Conservation (phyloP, 2,888 invertebrate species). For the Hypercompe scribonia region DNA sequence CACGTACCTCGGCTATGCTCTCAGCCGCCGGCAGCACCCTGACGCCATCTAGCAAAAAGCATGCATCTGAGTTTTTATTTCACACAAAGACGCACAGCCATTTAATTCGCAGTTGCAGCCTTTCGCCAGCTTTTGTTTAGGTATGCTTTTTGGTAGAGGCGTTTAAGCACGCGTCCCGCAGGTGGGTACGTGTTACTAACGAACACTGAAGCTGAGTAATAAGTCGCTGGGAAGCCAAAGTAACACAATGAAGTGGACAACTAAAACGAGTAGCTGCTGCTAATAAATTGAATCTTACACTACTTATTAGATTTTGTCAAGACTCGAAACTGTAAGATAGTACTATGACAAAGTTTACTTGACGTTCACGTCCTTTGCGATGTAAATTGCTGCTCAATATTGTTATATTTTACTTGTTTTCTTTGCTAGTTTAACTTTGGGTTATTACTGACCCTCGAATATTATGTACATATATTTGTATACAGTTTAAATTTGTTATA, state of each 20-base stretch:
- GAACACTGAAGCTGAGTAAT: neutral
- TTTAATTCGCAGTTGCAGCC: constrained; percentile 74
- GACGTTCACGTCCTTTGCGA: constrained; percentile 10
- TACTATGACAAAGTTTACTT: constrained; percentile 1
- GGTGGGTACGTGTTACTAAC: neutral
- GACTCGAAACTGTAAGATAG: neutral
- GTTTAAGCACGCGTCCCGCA: neutral
- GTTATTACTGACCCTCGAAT: neutral
- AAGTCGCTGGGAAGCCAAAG: constrained; percentile 14
- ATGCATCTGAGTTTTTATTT: constrained; percentile 68
- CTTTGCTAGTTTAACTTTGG: neutral
- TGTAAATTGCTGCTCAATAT: constrained; percentile 17
- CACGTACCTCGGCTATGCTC: constrained; percentile 53
- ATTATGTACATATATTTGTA: neutral
- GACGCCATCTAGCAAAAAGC: constrained; percentile 78
- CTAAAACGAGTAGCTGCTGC: neutral
- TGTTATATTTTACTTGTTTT: neutral
- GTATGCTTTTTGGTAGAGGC: constrained; percentile 70
- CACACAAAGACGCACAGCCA: constrained; percentile 71
- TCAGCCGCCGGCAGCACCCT: constrained; percentile 37
- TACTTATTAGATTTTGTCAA: neutral
- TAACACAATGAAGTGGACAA: neutral
- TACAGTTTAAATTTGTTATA: neutral
- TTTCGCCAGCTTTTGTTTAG: constrained; percentile 65
- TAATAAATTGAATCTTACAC: neutral